phyloP scores from a whole-genome alignment of 2,113 vertebrate species.

The Seriola quinqueradiata region DNA sequence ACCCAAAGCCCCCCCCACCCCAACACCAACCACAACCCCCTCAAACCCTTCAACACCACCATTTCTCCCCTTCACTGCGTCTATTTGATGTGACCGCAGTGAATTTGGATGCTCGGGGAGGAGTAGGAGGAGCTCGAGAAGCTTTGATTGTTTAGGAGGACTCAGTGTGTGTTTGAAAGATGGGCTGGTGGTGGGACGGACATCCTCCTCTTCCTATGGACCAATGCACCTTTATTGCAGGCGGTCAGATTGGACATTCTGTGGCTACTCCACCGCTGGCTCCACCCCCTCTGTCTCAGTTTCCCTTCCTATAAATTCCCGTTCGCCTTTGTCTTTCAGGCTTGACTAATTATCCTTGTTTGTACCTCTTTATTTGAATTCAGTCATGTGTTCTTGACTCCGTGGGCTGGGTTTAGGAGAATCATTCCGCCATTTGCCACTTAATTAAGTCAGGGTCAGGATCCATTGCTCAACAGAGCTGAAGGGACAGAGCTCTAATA shows the following conservation, averaged over 20 bases:
- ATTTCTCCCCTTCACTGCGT: constrained; percentile 76
- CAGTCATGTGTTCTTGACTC: constrained; percentile 87
- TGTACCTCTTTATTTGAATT: constrained; percentile 86
- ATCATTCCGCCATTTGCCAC: constrained; percentile 86
- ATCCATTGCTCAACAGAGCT: constrained; percentile 80
- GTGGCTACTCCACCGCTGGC: constrained; percentile 50
- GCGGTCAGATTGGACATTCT: constrained; percentile 74
- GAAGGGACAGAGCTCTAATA: constrained; percentile 76
- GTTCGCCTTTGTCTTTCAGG: constrained; percentile 83
- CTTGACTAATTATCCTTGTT: constrained; percentile 89
- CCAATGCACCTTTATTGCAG: constrained; percentile 75
- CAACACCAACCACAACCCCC: neutral
- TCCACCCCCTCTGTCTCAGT: constrained; percentile 74
- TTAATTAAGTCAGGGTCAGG: constrained; percentile 86
- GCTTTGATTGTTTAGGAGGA: constrained; percentile 81
- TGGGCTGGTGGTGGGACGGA: constrained; percentile 72
- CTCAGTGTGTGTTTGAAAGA: constrained; percentile 72
- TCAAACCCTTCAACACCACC: constrained; percentile 35
- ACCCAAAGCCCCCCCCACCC: constrained; percentile 36
- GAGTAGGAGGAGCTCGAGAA: constrained; percentile 66
- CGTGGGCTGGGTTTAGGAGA: constrained; percentile 82
- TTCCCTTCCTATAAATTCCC: constrained; percentile 80
- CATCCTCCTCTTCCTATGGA: constrained; percentile 75
- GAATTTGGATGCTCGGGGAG: constrained; percentile 61
- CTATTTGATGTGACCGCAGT: constrained; percentile 79